phyloP scores from a whole-genome alignment of 2,113 vertebrate genomes.

The Spea bombifrons region DNA sequence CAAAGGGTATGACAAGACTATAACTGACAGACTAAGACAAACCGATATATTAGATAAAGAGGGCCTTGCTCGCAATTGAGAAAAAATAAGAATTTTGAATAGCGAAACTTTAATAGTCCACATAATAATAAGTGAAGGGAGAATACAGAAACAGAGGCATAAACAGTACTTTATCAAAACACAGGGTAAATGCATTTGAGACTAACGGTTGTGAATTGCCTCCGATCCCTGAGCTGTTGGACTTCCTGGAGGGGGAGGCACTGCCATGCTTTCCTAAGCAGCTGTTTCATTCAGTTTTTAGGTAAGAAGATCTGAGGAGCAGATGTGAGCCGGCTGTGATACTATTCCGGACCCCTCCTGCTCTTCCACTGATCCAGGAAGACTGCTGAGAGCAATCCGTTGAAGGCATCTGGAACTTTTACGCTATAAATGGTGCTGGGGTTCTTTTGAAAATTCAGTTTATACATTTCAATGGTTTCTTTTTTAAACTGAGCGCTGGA shows the following conservation, averaged over 20 bases:
- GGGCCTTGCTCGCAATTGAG: too few species aligned
- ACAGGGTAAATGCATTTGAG: not conserved
- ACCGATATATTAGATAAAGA: too few species aligned
- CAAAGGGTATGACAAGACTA: too few species aligned
- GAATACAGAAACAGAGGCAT: too few species aligned
- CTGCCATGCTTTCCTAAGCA: conserved; percentile 39
- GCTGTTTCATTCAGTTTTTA: conserved; percentile 34
- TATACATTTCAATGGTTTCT: not conserved
- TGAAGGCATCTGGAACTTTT: not conserved
- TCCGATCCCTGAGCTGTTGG: conserved; percentile 39
- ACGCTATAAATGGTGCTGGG: not conserved
- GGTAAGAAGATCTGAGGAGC: conserved; percentile 6
- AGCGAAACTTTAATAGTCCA: too few species aligned
- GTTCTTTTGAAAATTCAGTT: not conserved
- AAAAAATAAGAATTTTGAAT: too few species aligned
- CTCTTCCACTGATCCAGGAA: not conserved
- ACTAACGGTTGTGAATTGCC: conserved; percentile 21
- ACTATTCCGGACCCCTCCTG: not conserved
- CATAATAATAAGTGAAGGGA: too few species aligned
- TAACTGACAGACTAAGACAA: too few species aligned
- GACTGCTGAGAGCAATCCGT: not conserved
- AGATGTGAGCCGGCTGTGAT: not conserved
- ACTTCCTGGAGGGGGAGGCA: conserved; percentile 41
- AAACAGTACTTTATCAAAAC: too few species aligned
- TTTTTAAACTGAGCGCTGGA: not conserved